Conservation (phyloP, 2,797 vertebrate species). For the Tragelaphus oryx region DNA sequence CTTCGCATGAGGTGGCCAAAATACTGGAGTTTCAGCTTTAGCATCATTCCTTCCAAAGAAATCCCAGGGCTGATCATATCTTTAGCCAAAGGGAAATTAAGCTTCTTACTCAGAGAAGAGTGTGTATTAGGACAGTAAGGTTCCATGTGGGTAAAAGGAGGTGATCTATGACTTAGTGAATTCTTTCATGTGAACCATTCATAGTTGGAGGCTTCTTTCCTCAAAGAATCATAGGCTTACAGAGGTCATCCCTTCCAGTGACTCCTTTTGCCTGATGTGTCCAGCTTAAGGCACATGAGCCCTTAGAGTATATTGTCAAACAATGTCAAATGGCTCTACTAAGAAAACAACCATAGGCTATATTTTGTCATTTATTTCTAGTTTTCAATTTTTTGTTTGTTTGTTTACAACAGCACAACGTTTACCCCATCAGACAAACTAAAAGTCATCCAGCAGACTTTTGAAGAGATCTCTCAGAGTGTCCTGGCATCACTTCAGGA, state of each 20-base stretch:
- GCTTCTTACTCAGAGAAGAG: neutral
- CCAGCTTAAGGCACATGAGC: neutral
- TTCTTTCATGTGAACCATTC: neutral
- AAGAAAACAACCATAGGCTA: neutral
- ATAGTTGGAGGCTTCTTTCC: neutral
- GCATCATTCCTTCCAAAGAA: too few relatives aligned
- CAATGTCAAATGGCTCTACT: neutral
- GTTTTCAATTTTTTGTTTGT: neutral
- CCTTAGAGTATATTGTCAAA: neutral
- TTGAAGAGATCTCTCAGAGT: constrained; percentile 97
- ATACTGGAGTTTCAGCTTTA: too few relatives aligned
- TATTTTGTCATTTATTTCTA: neutral
- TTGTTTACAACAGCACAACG: constrained; percentile 86
- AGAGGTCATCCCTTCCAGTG: neutral
- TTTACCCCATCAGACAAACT: constrained; percentile 98
- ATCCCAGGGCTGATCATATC: neutral
- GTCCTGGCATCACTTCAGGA: constrained; percentile 91
- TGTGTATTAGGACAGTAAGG: neutral
- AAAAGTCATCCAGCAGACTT: constrained; percentile 97
- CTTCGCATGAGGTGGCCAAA: too few relatives aligned
- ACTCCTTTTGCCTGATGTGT: neutral
- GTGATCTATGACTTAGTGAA: neutral
- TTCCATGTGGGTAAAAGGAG: neutral
- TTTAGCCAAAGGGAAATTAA: constrained; percentile 24
- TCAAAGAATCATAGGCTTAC: neutral